Base-by-base conservation (phyloP, 1,140 invertebrate species). In the Bombus fervidus region DNA sequence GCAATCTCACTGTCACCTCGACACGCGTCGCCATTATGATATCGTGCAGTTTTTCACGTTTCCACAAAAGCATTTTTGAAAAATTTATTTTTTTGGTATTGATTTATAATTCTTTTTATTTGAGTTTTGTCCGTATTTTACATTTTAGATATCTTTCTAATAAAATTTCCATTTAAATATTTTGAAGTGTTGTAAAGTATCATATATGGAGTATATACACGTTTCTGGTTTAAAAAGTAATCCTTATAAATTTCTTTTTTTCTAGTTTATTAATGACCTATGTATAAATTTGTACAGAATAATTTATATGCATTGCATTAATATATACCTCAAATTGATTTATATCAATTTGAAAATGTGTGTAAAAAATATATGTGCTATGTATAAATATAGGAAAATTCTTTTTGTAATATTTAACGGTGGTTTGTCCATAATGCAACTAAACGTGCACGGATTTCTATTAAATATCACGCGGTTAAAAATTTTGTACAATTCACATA, bases 291-390 rank as follows among this genome's bases (percentile, higher is more conserved):
- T 85, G 77, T 85, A 85, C 83, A 85, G 62, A 41, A 77, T 62
- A 79, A 57, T 84, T 34, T 37, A 25, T 84, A 79, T 72, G 53
- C 83, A 15, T 80, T 79, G 31, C 57, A 62, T 64, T 39, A 28
- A 80, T 47, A 71, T 62, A 28, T 68, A 37, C 57, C 41, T 74
- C 78, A 68, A 85, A 31, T 81, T 47, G 57, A 18, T 39, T n/a
- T 15, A n/a, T 28, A 37, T 43, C 73, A 62, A 87, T 37, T 80
- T 90, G 83, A 72, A 81, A 71, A 72, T 74, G 80, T 66, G 89
- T 90, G 86, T 90, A 90, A 90, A 83, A 90, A 90, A 89, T 90
- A 90, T 86, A 90, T 86, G 87, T 90, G 89, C 86, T 64, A 62
- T 77, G 34, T 87, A 90, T 89, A 90, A 89, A 89, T 87, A 90